Percentiles rank a stretch among this genome's conserved stretches.
Evolutionary conservation across 2,888 invertebrate genomes (phyloP).

Genomic region (Acrobasis repandana): DNA sequence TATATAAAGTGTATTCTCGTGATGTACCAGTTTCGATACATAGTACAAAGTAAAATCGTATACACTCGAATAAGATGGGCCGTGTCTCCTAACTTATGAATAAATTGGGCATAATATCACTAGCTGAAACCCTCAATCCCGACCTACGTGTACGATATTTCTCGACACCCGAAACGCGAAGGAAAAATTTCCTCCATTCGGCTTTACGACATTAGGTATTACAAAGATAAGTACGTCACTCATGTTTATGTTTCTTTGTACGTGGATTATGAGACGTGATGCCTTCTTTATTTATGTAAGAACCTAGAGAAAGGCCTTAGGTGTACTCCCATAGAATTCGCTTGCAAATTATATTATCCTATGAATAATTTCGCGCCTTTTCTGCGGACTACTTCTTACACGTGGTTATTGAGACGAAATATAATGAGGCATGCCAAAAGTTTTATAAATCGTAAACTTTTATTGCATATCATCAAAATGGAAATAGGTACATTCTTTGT

Average conservation of each 20-base stretch:
- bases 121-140: conserved; percentile 1
- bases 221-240: conserved; percentile 71
- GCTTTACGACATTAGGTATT: conserved; percentile 72
- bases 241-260: conserved; percentile 73
- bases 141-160: neutral
- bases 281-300: conserved; percentile 68
- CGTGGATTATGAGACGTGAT: conserved; percentile 77
- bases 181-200: conserved; percentile 55
- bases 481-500: neutral
- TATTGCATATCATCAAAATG: neutral
- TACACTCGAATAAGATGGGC: neutral
- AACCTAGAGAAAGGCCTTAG: conserved; percentile 53
- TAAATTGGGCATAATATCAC: conserved; percentile 13
- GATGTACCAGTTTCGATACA: no score
- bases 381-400: conserved; percentile 2
- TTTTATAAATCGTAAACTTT: conserved; percentile 11
- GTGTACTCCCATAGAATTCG: conserved; percentile 56
- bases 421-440: conserved; percentile 2
- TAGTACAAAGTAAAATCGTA: neutral
- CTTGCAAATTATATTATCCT: conserved; percentile 70
- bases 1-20: no score
- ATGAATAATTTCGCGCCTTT: conserved; percentile 55
- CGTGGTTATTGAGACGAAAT: conserved; percentile 8
- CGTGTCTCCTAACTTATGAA: conserved; percentile 2
- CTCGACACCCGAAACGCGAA: conserved; percentile 25